Percentiles rank a stretch among this genome's conserved stretches.
Conservation (phyloP, 1,140 invertebrate genomes). For the Leptestheria dahalacensis region DNA sequence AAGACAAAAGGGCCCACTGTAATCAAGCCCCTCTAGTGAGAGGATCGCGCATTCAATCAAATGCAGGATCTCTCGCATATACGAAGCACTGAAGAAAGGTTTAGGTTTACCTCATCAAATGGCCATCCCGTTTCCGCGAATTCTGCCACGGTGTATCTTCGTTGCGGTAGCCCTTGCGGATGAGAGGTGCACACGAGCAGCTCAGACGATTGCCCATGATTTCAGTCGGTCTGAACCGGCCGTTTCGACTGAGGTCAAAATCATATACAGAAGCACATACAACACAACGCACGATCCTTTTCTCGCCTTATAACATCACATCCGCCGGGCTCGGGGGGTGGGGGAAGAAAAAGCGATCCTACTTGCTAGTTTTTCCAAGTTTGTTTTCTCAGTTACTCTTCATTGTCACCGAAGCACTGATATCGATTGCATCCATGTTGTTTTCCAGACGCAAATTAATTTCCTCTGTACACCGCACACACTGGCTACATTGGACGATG, state of each 20-base stretch:
- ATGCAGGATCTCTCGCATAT: no score
- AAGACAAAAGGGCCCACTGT: no score
- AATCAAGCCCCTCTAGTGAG: no score
- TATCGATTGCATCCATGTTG: neutral
- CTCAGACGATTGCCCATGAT: constrained; percentile 90
- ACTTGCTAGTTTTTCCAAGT: neutral
- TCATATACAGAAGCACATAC: no score
- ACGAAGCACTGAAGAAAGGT: no score
- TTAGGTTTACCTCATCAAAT: constrained; percentile 84
- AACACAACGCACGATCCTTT: neutral
- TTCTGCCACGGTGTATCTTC: constrained; percentile 85
- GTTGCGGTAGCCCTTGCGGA: constrained; percentile 83
- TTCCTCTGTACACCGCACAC: no score
- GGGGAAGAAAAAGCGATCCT: no score
- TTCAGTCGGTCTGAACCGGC: neutral
- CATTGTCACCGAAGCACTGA: neutral
- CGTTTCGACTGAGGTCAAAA: neutral
- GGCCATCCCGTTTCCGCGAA: constrained; percentile 67
- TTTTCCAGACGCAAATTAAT: neutral
- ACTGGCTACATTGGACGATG: no score
- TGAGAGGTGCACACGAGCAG: constrained; percentile 82
- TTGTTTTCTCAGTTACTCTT: neutral
- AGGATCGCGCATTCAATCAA: no score
- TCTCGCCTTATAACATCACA: no score
- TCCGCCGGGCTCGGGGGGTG: no score